phyloP scores from a whole-genome alignment of 2,113 vertebrate species.

The Recurvirostra avosetta region DNA sequence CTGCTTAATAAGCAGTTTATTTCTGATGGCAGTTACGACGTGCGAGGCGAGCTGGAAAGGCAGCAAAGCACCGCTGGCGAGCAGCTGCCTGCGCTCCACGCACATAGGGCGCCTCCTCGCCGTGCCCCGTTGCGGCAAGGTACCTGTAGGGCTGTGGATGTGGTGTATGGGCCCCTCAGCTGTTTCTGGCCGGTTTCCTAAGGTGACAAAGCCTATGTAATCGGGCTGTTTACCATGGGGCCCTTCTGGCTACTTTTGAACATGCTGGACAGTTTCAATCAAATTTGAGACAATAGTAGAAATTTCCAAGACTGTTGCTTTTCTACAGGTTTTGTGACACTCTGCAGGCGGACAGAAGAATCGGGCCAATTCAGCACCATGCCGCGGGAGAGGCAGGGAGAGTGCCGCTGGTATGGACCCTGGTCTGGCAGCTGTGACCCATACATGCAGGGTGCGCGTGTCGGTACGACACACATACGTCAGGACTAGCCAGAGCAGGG shows the following conservation, averaged over 20 bases:
- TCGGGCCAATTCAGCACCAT: not conserved
- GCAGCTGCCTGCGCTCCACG: not conserved
- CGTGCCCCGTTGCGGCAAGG: not conserved
- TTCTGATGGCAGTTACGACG: not conserved
- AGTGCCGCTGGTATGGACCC: not conserved
- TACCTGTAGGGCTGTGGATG: not conserved
- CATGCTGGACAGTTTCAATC: not conserved
- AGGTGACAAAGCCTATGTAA: not conserved
- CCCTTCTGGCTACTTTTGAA: not conserved
- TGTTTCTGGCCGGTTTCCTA: not conserved
- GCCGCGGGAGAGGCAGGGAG: not conserved
- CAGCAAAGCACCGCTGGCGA: not conserved
- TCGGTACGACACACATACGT: not conserved
- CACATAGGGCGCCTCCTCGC: not conserved
- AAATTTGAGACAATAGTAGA: not conserved
- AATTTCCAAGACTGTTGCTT: not conserved
- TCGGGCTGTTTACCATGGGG: not conserved
- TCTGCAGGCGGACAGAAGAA: not conserved
- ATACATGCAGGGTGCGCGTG: accelerated
- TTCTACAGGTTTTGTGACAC: not conserved
- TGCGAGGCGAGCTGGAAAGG: not conserved
- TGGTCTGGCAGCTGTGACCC: not conserved
- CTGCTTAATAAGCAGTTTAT: not conserved
- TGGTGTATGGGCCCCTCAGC: not conserved
- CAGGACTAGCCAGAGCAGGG: not conserved